Conservation (phyloP, 2,797 vertebrate genomes). For the Propithecus perrieri region DNA sequence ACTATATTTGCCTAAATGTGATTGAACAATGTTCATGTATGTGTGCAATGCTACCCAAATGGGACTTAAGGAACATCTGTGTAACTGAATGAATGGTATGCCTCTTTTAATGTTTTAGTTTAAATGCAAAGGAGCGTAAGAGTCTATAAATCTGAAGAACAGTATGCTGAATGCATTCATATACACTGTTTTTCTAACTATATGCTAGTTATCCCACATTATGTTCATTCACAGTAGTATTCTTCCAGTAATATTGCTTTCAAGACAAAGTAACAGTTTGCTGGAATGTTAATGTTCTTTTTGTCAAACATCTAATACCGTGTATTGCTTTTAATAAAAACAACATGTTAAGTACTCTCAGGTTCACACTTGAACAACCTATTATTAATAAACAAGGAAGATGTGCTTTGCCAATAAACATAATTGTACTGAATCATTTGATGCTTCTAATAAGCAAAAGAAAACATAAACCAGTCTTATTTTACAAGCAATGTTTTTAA, state of each 20-base stretch:
- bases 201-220: not conserved
- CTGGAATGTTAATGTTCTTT: slow-evolving; percentile 22
- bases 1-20: not conserved
- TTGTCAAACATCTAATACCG: not conserved
- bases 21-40: not conserved
- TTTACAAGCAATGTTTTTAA: not conserved
- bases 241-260: slow-evolving; percentile 50
- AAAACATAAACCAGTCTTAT: not conserved
- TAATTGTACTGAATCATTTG: slow-evolving; percentile 18
- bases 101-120: not conserved
- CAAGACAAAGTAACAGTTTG: slow-evolving; percentile 28
- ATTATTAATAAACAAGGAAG: slow-evolving; percentile 32
- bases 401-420: not conserved
- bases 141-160: not conserved
- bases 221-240: not conserved
- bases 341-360: not conserved
- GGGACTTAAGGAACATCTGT: not conserved
- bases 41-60: not conserved
- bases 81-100: not conserved
- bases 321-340: slow-evolving; percentile 46
- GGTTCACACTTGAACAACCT: not conserved
- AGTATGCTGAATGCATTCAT: not conserved
- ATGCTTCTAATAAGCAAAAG: not conserved
- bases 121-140: not conserved
- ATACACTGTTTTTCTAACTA: not conserved